These are phyloP conservation scores for Bubo scandiacus DNA, from an alignment of 2,113 vertebrate species.

Conservation along the genomic window DNA sequence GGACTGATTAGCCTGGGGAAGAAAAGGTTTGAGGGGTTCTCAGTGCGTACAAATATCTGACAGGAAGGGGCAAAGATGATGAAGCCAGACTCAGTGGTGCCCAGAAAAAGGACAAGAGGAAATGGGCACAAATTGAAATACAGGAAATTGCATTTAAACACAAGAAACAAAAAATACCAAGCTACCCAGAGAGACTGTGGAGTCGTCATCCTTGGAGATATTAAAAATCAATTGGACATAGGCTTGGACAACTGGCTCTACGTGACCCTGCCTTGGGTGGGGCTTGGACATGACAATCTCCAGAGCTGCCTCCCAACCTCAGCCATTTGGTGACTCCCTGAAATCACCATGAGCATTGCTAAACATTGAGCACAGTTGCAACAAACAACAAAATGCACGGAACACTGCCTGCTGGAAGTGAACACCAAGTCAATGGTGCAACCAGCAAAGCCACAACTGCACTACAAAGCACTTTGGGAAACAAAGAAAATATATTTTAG, in stretches of 20 bases:
- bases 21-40: neutral
- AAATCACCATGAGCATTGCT: neutral
- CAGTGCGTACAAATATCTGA: fast-evolving
- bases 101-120: neutral
- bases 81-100: neutral
- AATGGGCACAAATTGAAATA: neutral
- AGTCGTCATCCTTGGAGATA: neutral
- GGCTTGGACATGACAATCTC: neutral
- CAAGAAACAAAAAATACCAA: neutral
- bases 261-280: neutral
- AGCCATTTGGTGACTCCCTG: neutral
- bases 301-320: neutral
- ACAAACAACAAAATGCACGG: neutral
- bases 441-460: neutral
- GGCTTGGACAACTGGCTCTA: neutral
- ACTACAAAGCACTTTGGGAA: neutral
- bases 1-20: neutral
- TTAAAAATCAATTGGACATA: neutral
- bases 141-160: neutral
- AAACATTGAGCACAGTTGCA: neutral
- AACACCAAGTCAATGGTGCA: neutral
- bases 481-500: neutral
- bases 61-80: neutral
- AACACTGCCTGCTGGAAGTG: neutral
- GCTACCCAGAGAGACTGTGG: neutral